Evolutionary conservation across 2,888 invertebrate genomes (phyloP), one percentile per base, ranked within the genome.

Genomic region (Eupithecia tripunctaria): DNA sequence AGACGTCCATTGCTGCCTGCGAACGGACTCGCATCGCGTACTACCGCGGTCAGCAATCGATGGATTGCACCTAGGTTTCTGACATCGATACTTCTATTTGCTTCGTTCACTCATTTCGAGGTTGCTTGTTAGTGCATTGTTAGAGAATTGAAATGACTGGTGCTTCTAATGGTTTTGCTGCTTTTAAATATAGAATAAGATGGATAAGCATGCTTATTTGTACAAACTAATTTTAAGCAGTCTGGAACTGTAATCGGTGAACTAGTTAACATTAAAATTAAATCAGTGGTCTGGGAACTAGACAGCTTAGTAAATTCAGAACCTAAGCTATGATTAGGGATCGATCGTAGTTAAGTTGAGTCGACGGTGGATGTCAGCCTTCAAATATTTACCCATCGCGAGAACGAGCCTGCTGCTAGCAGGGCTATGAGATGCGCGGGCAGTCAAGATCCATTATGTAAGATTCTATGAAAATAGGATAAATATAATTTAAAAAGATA

Each of bases 371-470:
- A 32, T 32, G 62, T 63, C 79, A 79, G 82, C 81, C 80, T 56
- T 82, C 85, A 85, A 88, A 88, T 87, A 85, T 88, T 88, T 84
- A 86, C 86, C 82, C 76, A 82, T 80, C 79, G 79, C 83, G 85
- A 84, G 84, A 83, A 76, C 81, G 77, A 71, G 75, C 81, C 81
- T 71, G 62, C 25, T 51, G 56, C 25, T 21, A 25, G 1, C 4
- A 5, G 3, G 56, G 56, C 56, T 25, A 25, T 14, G 25, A 56
- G 25, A 56, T 14, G 5, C 25, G 21, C 56, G 56, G 25, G 4
- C 25, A 14, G 12, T 14, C 25, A 4, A 10, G 1, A 25, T 8
- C 4, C 56, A 5, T 5, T 21, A 10, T 0, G 8, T 21, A 10
- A 0, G 8, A 51, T 51, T 51, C 21, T 43, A 43, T 6, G 14